These are phyloP conservation scores for Nanorana parkeri DNA, from an alignment of 2,113 vertebrate genomes.

Conservation along the genomic window DNA sequence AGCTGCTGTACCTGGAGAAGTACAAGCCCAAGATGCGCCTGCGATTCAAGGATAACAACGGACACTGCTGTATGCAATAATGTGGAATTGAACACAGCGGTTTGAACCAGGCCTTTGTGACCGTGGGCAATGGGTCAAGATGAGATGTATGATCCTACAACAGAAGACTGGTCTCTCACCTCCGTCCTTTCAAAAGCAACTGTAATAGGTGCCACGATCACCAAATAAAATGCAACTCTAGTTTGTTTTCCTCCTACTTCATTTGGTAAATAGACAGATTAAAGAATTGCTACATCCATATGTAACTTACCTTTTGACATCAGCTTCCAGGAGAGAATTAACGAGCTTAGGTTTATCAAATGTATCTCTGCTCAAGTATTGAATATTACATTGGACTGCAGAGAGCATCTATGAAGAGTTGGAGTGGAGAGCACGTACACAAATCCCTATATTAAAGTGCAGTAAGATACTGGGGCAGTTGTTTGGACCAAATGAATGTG, in stretches of 20 bases:
- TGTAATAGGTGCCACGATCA: constrained; percentile 26
- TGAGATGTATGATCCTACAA: not conserved
- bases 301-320: constrained; percentile 5
- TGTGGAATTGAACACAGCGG: constrained; percentile 58
- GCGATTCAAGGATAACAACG: constrained; percentile 93
- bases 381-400: not conserved
- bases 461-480: constrained; percentile 7
- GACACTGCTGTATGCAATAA: constrained; percentile 95
- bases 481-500: constrained; percentile 44
- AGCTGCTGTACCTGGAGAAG: constrained; percentile 99
- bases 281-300: not conserved
- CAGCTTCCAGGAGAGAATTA: not conserved
- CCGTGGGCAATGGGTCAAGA: constrained; percentile 15
- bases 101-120: constrained; percentile 62
- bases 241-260: constrained; percentile 3
- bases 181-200: constrained; percentile 34
- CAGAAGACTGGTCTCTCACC: constrained; percentile 13
- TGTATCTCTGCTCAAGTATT: constrained; percentile 6
- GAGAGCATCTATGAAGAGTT: not conserved
- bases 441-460: constrained; percentile 2
- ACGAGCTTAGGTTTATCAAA: not conserved
- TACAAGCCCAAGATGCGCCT: constrained; percentile 97
- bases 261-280: not conserved
- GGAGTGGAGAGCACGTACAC: not conserved
- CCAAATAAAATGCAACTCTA: constrained; percentile 26